Base-by-base conservation (phyloP, 2,888 invertebrate species). In the Argyra leucocephala region DNA sequence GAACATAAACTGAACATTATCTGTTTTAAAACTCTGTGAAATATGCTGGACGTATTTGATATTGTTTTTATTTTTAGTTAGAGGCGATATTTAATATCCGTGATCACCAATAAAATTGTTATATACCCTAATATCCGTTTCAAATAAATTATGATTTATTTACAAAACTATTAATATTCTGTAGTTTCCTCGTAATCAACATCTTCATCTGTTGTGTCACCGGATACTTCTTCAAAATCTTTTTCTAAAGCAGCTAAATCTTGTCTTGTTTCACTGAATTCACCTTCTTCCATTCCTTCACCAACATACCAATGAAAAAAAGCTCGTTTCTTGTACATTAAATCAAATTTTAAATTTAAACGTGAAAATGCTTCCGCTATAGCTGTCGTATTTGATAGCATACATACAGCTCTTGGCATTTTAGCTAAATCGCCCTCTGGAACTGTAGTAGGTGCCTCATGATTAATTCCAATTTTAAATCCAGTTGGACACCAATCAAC, bases 401-500 rank as follows among this genome's bases (percentile, higher is more conserved):
- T 93, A 75, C 93, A 95, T 31, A 92, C 91, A 57, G 94, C 93
- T 69, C 94, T 85, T 72, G 90, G 88, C 63, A 91, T 90, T 75
- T 86, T 86, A 67, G 93, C 92, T 74, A 91, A 81, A 79, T 91
- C 91, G 0, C 89, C 90, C 22, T 87, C 88, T 21, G 85, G 85
- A 63, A 89, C 88, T 65, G 87, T 86, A 1, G 88, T 87, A 0
- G 94, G 93, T 22, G 90, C 88, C 79, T 92, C 90, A 81, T 89
- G 89, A 81, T 91, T 91, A 73, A 91, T 90, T 69, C 91, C 90
- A 26, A 89, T 89, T 82, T 93, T 93, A 76, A 94, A 94, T 0
- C 95, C 94, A 9, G 94, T 94, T 2, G 94, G 94, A 76, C 93
- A 92, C 93, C 93, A 94, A 75, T 94, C 93, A n/a, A 95, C 94